Evolutionary conservation across 2,113 vertebrate genomes (phyloP).

Genomic region (Chitala chitala): DNA sequence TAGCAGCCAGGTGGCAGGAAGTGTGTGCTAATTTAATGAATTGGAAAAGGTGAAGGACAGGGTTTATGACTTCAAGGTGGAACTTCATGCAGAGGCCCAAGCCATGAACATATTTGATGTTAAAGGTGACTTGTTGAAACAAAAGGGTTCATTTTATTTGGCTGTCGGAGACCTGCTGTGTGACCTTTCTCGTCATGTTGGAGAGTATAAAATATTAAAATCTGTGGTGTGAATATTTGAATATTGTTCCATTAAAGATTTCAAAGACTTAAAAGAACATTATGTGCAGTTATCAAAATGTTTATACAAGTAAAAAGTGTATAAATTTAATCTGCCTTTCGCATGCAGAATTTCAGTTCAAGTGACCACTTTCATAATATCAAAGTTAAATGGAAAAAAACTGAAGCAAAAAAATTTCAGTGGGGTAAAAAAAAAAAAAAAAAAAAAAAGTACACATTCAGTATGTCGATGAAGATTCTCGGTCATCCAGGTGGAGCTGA

Average conservation of each 20-base stretch:
- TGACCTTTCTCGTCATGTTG: not conserved
- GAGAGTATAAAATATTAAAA: not conserved
- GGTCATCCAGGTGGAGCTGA: too few relatives aligned
- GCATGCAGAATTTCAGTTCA: too few relatives aligned
- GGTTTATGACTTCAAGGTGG: conserved; percentile 37
- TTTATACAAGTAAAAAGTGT: too few relatives aligned
- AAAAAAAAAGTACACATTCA: too few relatives aligned
- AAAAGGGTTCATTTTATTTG: conserved; percentile 10
- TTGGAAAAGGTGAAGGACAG: conserved; percentile 43
- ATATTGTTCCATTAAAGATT: not conserved
- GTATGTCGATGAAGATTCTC: too few relatives aligned
- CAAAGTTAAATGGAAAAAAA: too few relatives aligned
- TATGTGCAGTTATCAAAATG: too few relatives aligned
- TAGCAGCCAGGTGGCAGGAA: conserved; percentile 24
- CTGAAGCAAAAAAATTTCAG: too few relatives aligned
- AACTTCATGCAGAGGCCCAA: not conserved
- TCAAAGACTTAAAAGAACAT: too few relatives aligned
- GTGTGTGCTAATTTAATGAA: conserved; percentile 35
- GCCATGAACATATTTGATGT: conserved; percentile 20
- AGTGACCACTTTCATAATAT: too few relatives aligned
- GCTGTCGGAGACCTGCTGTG: not conserved
- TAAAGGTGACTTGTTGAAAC: not conserved
- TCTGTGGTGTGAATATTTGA: not conserved
- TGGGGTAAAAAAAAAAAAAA: too few relatives aligned
- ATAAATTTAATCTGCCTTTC: too few relatives aligned